Evolutionary conservation across 1,140 invertebrate genomes (phyloP), one percentile per base, ranked within the genome.

Genomic region (Calliphora vicina): DNA sequence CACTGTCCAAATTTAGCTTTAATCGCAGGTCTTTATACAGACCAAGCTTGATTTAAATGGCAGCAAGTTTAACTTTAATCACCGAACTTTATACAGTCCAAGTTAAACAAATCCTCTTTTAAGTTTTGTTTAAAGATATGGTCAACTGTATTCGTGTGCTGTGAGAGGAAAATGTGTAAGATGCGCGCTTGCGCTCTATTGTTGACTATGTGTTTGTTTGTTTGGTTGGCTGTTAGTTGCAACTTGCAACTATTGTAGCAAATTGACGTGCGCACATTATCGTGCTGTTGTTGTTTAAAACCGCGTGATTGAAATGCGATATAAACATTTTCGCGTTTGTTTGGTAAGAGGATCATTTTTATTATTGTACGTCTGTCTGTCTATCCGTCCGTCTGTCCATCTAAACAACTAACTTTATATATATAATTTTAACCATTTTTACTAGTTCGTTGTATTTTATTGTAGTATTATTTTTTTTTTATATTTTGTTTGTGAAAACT

Each of bases 281-380:
- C 74, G 25, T 35, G 73, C 73, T 76, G 74, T 27, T 43, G 74
- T 27, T 78, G 67, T 26, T 73, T 67, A 81, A 25, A 73, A 61
- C 61, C 80, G 57, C 76, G 73, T 76, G 74, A 76, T 84, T 80
- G 81, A 84, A 84, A 84, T 72, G 83, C 73, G 83, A 84, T 84
- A 84, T 80, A 78, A 78, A 78, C 74, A 78, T 81, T 81, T 23
- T 76, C 81, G 83, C 83, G 81, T 12, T 78, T 43, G 35, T 78
- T 78, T 78, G 74, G n/a, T 43, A 78, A 25, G 15, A 78, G 42
- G 23, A 45, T 5, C 73, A 76, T 73, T 29, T 27, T 27, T 73
- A 12, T 73, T 27, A 26, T 73, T 73, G 35, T 73, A 57, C 72
- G 72, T 27, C 17, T 73, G 72, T 35, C n/a, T 74, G 72, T 50